These are phyloP conservation scores for Andrena trimmerana DNA, from an alignment of 2,888 invertebrate genomes.

Conservation along the genomic window DNA sequence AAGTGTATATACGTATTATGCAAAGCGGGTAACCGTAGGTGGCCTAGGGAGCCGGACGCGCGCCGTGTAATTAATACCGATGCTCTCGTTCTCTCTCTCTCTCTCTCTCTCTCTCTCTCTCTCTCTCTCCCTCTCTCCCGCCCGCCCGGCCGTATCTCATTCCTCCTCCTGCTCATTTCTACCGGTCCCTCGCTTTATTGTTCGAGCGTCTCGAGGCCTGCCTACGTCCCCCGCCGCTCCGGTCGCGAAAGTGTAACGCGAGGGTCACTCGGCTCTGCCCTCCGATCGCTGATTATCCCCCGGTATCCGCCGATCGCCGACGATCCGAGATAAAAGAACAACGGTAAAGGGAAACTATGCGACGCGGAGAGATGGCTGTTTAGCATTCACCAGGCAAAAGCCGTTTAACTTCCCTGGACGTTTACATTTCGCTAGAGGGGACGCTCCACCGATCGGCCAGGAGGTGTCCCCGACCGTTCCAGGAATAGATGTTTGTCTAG, in stretches of 20 bases:
- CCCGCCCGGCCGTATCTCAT: slow-evolving; percentile 13
- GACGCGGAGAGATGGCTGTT: not conserved
- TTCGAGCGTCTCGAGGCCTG: not conserved
- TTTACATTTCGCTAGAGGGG: not conserved
- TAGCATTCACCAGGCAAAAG: not conserved
- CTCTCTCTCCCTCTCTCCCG: not conserved
- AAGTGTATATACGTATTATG: slow-evolving; percentile 79
- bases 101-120: slow-evolving; percentile 54
- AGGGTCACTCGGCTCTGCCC: not conserved
- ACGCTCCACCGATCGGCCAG: not conserved
- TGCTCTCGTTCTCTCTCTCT: slow-evolving; percentile 72
- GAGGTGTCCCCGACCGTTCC: slow-evolving; percentile 1
- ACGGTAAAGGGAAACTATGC: not conserved
- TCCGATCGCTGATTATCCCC: not conserved
- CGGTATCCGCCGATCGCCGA: not conserved
- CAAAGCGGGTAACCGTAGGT: slow-evolving; percentile 81
- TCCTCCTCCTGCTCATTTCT: not conserved
- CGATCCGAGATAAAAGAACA: not conserved
- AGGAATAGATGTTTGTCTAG: slow-evolving; percentile 21
- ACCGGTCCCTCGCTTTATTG: slow-evolving; percentile 11
- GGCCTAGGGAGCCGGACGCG: slow-evolving; percentile 76
- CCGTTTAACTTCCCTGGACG: slow-evolving; percentile 4
- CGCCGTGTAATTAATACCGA: slow-evolving; percentile 78
- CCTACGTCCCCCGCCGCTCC: not conserved
- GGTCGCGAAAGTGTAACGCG: slow-evolving; percentile 4